Evolutionary conservation across 2,797 vertebrate genomes (phyloP), one percentile per base, ranked within the genome.

Genomic region (Peromyscus aztecus): DNA sequence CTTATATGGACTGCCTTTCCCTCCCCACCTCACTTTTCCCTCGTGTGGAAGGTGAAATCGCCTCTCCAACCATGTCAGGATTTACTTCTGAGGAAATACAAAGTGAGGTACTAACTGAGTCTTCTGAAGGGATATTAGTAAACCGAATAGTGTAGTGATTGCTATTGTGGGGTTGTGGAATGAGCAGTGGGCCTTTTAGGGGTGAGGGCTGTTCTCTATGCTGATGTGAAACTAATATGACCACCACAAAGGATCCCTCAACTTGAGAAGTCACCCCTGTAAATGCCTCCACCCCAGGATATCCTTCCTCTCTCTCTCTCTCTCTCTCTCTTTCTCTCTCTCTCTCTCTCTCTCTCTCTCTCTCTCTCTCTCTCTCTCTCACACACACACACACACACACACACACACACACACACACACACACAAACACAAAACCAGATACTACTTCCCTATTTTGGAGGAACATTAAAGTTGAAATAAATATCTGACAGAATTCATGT

Each of bases 401-500:
- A 49, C 19, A 63, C 34, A 77, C 31, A 90, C 19, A 57, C 23
- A 69, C 9, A 46, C 4, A 65, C 2, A 46, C 46, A 49, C 16
- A 61, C 29, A 69, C 55, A 65, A 29, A 92, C 10, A 69, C 17
- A 27, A 10, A 43, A 49, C 2, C 34, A 49, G 14, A 81, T 57
- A 75, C 43, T n/a, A 55, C 23, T 59, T 24, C 17, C 37, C 61
- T 84, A 46, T 82, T n/a, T 24, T 29, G 55, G 71, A 78, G 71
- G 1, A 85, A 46, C 37, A 78, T n/a, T 11, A 57, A 89, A 96
- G 31, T 16, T 75, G 12, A 95, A 65, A 73, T 37, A 78, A 73
- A n/a, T 82, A 86, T n/a, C 52, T 69, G 7, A 81, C 43, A 94
- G 19, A 94, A 90, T 24, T 13, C 69, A 81, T 77, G 67, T 94